phyloP scores from a whole-genome alignment of 2,113 vertebrate species.

The Silurus glanis region DNA sequence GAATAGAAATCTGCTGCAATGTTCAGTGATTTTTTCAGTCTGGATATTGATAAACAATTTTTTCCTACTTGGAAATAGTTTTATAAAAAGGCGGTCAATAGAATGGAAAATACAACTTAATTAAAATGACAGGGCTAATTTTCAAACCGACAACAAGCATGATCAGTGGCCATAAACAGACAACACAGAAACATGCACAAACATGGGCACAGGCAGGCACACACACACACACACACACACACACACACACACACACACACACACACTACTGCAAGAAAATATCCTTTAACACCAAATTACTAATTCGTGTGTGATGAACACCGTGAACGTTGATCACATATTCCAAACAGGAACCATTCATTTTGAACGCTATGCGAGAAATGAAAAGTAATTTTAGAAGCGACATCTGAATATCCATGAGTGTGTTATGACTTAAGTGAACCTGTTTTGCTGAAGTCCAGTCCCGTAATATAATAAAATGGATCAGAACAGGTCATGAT shows the following conservation, averaged over 20 bases:
- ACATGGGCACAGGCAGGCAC: neutral
- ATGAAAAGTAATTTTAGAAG: slow-evolving; percentile 35
- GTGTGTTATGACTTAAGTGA: neutral
- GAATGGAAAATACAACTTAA: slow-evolving; percentile 7
- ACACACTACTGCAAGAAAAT: neutral
- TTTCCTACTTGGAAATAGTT: slow-evolving; percentile 9
- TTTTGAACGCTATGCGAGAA: neutral
- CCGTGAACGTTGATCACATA: neutral
- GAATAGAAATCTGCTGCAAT: neutral
- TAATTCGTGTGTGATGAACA: neutral
- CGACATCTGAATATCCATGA: neutral
- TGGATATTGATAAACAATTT: neutral
- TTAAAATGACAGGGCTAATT: neutral
- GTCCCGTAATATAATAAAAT: slow-evolving; percentile 2
- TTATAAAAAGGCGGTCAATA: slow-evolving; percentile 35
- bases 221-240: neutral
- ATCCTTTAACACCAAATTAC: neutral
- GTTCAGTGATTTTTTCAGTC: neutral
- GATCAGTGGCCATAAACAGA: slow-evolving; percentile 6
- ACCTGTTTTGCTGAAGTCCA: neutral
- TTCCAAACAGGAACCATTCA: neutral
- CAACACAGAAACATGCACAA: neutral
- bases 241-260: neutral
- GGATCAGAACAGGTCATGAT: neutral
- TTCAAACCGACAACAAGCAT: slow-evolving; percentile 1